Percentiles rank a stretch among this genome's conserved stretches.
Conservation (phyloP, 2,113 vertebrate species). For the Sebastes schlegelii region DNA sequence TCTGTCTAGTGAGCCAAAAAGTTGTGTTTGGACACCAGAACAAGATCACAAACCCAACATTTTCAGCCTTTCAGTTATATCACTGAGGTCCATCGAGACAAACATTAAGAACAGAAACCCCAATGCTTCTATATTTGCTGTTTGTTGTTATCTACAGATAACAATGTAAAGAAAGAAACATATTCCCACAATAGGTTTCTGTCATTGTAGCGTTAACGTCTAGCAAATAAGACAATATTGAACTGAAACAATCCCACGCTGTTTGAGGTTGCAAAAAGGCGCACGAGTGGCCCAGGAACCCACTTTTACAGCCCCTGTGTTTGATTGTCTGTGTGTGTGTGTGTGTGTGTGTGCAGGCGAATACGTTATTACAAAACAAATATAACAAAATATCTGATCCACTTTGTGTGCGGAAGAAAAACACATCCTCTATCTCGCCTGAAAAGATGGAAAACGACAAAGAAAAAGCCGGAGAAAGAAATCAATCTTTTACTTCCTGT, state of each 20-base stretch:
- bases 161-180: slow-evolving; percentile 18
- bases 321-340: slow-evolving; percentile 20
- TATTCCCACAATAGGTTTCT: slow-evolving; percentile 1
- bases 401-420: slow-evolving; percentile 26
- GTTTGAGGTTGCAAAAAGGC: slow-evolving; percentile 18
- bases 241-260: neutral
- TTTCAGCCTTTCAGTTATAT: neutral
- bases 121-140: neutral
- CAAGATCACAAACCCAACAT: neutral
- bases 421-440: slow-evolving; percentile 30
- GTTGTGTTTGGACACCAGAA: neutral
- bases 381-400: slow-evolving; percentile 59
- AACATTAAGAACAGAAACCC: neutral
- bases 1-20: slow-evolving; percentile 7
- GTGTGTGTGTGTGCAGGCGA: slow-evolving; percentile 12
- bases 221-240: slow-evolving; percentile 23
- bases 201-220: slow-evolving; percentile 18
- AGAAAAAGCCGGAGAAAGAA: slow-evolving; percentile 45
- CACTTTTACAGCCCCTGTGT: slow-evolving; percentile 11
- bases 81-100: neutral
- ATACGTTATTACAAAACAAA: slow-evolving; percentile 62
- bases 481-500: slow-evolving; percentile 61
- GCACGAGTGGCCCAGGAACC: neutral
- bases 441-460: slow-evolving; percentile 57
- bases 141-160: neutral